Evolutionary conservation across 37 sponge, comb jelly and placozoan genomes (phyloP).

Genomic region (Theonella swinhoei): DNA sequence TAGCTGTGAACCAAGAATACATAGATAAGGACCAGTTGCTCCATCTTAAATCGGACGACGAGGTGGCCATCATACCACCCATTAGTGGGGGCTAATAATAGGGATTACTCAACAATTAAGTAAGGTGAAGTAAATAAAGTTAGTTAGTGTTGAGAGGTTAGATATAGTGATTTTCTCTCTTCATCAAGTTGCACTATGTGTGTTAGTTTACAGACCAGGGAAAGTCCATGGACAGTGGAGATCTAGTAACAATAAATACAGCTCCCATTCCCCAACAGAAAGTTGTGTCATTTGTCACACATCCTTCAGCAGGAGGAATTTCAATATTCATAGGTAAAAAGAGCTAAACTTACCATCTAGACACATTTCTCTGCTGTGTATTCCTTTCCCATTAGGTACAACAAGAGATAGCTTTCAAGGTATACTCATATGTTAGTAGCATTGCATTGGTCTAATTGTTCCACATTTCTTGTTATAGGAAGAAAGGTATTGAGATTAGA

Average conservation of each 20-base stretch:
- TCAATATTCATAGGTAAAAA: slow-evolving; percentile 79
- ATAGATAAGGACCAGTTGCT: slow-evolving; percentile 32
- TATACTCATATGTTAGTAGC: neutral
- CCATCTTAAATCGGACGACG: slow-evolving; percentile 66
- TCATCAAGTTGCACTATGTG: too few species aligned
- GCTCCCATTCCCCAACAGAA: slow-evolving; percentile 44
- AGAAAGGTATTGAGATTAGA: slow-evolving; percentile 80
- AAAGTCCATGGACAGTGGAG: neutral
- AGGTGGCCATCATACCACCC: slow-evolving; percentile 93
- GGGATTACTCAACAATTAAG: neutral
- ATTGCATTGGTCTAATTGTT: neutral
- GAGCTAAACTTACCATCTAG: too few species aligned
- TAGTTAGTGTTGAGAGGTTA: too few species aligned
- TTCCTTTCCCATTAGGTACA: slow-evolving; percentile 43
- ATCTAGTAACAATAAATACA: slow-evolving; percentile 42
- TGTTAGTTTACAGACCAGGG: too few species aligned
- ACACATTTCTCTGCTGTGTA: neutral
- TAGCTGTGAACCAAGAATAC: slow-evolving; percentile 88
- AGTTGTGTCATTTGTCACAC: slow-evolving; percentile 40
- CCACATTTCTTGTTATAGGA: slow-evolving; percentile 30
- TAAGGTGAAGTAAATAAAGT: neutral
- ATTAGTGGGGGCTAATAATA: slow-evolving; percentile 84
- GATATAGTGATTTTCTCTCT: too few species aligned
- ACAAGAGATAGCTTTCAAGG: slow-evolving; percentile 87
- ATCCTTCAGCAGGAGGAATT: slow-evolving; percentile 68